A percentile compares a stretch with the other conserved stretches of the same genome.
Evolutionary conservation across 2,888 invertebrate genomes (phyloP).

Genomic region (Tachina grossa): DNA sequence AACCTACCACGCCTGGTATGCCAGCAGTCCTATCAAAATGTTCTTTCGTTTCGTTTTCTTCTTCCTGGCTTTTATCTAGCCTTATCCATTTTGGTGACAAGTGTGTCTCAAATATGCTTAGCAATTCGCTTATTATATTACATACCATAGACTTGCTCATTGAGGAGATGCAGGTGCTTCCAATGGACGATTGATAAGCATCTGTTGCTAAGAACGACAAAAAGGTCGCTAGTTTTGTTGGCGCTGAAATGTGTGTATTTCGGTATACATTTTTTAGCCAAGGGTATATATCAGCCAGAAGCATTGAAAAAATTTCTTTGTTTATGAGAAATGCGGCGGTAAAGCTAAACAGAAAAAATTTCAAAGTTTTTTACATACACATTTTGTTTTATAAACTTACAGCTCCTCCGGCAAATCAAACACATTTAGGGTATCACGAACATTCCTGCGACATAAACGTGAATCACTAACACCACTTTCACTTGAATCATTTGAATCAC

Average conservation of each 20-base stretch:
- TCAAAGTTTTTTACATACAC: no score
- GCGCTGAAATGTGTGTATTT: constrained; percentile 19
- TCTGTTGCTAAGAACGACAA: constrained; percentile 12
- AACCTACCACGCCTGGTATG: background rate
- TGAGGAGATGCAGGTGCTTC: background rate
- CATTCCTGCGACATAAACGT: background rate
- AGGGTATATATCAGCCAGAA: background rate
- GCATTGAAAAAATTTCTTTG: constrained; percentile 22
- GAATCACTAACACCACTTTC: background rate
- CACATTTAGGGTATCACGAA: background rate
- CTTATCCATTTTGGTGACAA: constrained; percentile 3
- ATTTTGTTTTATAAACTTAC: no score
- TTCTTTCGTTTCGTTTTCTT: background rate
- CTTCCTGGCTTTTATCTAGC: background rate
- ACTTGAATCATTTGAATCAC: background rate
- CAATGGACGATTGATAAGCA: constrained; percentile 9
- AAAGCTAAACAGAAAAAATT: constrained; percentile 4
- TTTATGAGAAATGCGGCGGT: background rate
- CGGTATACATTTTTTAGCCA: background rate
- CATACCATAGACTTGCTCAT: constrained; percentile 18
- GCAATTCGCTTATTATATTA: background rate
- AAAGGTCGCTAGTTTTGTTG: constrained; percentile 21
- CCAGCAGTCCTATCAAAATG: background rate
- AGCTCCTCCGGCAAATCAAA: background rate
- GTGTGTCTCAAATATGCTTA: constrained; percentile 1